Evolutionary conservation across 2,888 invertebrate genomes (phyloP).

Genomic region (Ferdinandea cuprea): DNA sequence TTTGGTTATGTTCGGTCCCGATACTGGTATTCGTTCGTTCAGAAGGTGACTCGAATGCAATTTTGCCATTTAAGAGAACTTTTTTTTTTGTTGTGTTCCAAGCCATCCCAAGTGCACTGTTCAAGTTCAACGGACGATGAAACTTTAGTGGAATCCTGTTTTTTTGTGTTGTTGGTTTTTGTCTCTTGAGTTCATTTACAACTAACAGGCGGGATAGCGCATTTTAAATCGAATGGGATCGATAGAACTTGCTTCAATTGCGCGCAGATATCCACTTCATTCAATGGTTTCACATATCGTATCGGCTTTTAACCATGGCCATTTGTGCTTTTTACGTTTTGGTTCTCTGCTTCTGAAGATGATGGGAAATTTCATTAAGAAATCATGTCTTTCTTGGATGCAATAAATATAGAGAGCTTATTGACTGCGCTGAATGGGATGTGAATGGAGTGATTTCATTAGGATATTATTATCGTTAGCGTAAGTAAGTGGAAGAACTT

Average conservation of each 20-base stretch:
- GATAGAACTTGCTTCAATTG: slow-evolving; percentile 42
- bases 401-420: background rate
- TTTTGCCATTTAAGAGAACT: slow-evolving; percentile 40
- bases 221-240: slow-evolving; percentile 44
- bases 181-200: slow-evolving; percentile 17
- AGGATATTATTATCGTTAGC: too few relatives aligned
- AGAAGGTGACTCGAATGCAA: slow-evolving; percentile 33
- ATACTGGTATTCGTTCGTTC: slow-evolving; percentile 1
- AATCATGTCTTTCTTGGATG: slow-evolving; percentile 3
- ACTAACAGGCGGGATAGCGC: slow-evolving; percentile 22
- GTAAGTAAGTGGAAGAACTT: too few relatives aligned
- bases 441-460: background rate
- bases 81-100: too few relatives aligned
- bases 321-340: background rate
- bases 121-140: slow-evolving; percentile 55
- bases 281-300: slow-evolving; percentile 2
- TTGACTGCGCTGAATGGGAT: background rate
- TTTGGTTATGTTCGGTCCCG: slow-evolving; percentile 18
- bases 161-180: slow-evolving; percentile 4
- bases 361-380: slow-evolving; percentile 17
- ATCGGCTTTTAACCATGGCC: background rate
- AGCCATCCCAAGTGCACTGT: slow-evolving; percentile 30
- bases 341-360: background rate
- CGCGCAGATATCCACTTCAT: slow-evolving; percentile 18
- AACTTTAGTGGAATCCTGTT: slow-evolving; percentile 52